Conservation (phyloP, 2,888 invertebrate species). For the Synanthedon andrenaeformis region DNA sequence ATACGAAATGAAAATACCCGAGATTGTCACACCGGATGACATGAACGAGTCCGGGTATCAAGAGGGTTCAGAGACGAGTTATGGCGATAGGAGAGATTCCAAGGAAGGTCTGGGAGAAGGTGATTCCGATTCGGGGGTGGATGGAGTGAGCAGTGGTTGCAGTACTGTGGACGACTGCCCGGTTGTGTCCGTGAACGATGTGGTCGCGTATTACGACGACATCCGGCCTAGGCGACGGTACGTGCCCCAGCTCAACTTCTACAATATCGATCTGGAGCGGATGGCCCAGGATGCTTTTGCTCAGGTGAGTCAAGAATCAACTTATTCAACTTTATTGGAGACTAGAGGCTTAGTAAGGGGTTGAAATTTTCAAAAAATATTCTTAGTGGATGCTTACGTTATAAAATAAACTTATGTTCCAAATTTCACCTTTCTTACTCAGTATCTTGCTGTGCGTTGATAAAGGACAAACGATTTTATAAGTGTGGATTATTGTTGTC, state of each 20-base stretch:
- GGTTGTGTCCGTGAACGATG: conserved; percentile 64
- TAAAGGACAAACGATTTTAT: no score
- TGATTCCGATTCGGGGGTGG: conserved; percentile 68
- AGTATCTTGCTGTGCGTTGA: no score
- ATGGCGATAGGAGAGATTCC: conserved; percentile 54
- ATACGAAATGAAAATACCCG: conserved; percentile 56
- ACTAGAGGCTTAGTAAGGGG: no score
- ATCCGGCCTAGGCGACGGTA: conserved; percentile 51
- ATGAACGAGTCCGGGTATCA: conserved; percentile 64
- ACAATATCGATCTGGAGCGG: conserved; percentile 57
- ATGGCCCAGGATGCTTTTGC: conserved; percentile 48
- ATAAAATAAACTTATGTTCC: no score
- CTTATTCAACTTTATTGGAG: no score
- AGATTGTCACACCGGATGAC: conserved; percentile 56
- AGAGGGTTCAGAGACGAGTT: conserved; percentile 58
- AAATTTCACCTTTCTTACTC: no score
- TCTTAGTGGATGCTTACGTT: no score
- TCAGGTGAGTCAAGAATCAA: conserved; percentile 37
- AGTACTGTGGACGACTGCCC: conserved; percentile 70
- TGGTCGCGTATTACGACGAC: conserved; percentile 62
- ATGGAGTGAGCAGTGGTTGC: conserved; percentile 70
- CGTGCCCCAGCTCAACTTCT: conserved; percentile 60
- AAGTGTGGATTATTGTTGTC: no score
- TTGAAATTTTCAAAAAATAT: no score
- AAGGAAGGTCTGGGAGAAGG: conserved; percentile 59